Percentiles rank a stretch among this genome's conserved stretches.
These are phyloP conservation scores for Philopotamus ludificatus DNA, from an alignment of 1,140 invertebrate species.

Conservation along the genomic window DNA sequence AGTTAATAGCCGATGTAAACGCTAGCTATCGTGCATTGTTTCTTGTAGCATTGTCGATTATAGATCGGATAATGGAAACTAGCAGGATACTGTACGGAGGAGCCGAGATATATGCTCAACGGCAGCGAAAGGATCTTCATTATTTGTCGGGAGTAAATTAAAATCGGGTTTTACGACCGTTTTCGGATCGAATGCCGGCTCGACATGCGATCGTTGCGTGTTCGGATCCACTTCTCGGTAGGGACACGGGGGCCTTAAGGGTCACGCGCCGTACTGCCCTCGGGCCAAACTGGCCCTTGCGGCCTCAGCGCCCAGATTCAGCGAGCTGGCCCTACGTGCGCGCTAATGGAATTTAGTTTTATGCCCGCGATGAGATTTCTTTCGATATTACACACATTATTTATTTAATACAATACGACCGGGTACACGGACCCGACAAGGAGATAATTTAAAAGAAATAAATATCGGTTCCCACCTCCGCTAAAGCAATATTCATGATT, in stretches of 20 bases:
- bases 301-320: background rate
- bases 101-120: background rate
- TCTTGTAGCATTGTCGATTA: background rate
- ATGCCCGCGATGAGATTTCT: slow-evolving; percentile 19
- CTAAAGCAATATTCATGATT: too few species aligned
- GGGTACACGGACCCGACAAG: too few species aligned
- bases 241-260: slow-evolving; percentile 25
- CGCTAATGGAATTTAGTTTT: slow-evolving; percentile 17
- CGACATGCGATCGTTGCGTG: slow-evolving; percentile 25
- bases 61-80: background rate
- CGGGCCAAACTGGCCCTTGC: slow-evolving; percentile 22
- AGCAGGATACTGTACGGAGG: background rate
- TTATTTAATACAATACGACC: slow-evolving; percentile 11
- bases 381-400: slow-evolving; percentile 27
- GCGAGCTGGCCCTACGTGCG: background rate
- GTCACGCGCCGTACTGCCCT: slow-evolving; percentile 25
- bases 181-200: background rate
- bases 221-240: slow-evolving; percentile 20
- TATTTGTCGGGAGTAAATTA: slow-evolving; percentile 31
- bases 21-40: background rate
- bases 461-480: too few species aligned
- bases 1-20: too few species aligned
- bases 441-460: too few species aligned
- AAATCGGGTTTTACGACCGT: slow-evolving; percentile 31
- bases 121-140: background rate